Evolutionary conservation across 2,797 vertebrate genomes (phyloP), one percentile per base, ranked within the genome.

Genomic region (Brachyalestes nurse): DNA sequence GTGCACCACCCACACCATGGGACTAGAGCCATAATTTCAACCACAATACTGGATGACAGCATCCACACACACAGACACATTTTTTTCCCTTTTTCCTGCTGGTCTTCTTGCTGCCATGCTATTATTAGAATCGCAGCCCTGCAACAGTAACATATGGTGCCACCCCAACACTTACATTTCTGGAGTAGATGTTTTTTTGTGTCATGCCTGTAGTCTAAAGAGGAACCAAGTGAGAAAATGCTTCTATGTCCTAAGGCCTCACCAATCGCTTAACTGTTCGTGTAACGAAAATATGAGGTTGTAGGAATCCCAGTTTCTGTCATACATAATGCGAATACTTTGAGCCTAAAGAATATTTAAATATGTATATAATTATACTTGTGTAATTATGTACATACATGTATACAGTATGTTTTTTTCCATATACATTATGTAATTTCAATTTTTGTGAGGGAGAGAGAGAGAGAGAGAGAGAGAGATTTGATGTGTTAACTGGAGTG

Each of bases 121-220:
- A 81, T 84, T 81, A 75, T 81, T 75, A 84, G 79, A 55, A 47
- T 57, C 25, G 49, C 49, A 69, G 60, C 57, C 40, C 64, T 78
- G 49, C 47, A 73, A 47, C 17, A 75, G 75, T 78, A 65, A 71
- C 78, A 81, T 84, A 84, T 84, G 83, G 75, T 64, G 25, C 79
- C 47, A 62, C 47, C 83, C 55, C 70, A 69, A 58, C 62, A 19
- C 21, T 61, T 6, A 60, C 40, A 75, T 75, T 40, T 80, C 60
- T 80, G 72, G 45, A 70, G 75, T 51, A 58, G 14, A 51, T 62
- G 34, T 69, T 61, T 34, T 28, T 73, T 73, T 21, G 28, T 58
- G 69, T 34, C 42, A 69, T 51, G 72, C n/a, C 58, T 70, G 55
- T 53, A 25, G 40, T 38, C 23, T 53, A 61, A 75, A 75, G 6